Evolutionary conservation across 64 coral and sea anemone species (phyloP).

Genomic region (Astreopora myriophthalma): DNA sequence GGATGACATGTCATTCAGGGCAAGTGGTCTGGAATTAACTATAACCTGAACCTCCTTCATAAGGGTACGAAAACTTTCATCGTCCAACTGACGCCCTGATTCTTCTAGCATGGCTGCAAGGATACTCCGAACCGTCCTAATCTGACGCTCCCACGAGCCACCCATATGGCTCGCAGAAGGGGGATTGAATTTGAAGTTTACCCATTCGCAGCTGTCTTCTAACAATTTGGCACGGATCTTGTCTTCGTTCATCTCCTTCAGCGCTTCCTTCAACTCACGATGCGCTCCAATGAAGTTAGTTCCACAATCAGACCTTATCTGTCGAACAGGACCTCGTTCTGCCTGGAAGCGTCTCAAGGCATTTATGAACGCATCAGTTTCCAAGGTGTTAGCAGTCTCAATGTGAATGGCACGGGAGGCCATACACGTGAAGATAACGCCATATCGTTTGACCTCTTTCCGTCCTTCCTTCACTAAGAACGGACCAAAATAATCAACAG

Average conservation of each 20-base stretch:
- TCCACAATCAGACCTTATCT: slow-evolving; percentile 5
- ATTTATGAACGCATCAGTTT: not conserved
- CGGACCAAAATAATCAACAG: slow-evolving; percentile 56
- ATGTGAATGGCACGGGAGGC: slow-evolving; percentile 28
- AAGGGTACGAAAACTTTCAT: slow-evolving; percentile 13
- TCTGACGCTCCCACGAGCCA: not conserved
- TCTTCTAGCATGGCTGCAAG: slow-evolving; percentile 10
- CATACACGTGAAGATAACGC: slow-evolving; percentile 5
- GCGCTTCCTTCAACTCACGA: not conserved
- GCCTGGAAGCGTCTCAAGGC: slow-evolving; percentile 3
- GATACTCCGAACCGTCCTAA: slow-evolving; percentile 19
- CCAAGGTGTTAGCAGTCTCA: not conserved
- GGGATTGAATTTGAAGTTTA: slow-evolving; percentile 38
- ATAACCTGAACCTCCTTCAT: not conserved
- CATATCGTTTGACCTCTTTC: slow-evolving; percentile 2
- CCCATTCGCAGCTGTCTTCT: slow-evolving; percentile 35
- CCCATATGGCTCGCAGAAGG: slow-evolving; percentile 16
- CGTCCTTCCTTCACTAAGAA: slow-evolving; percentile 42
- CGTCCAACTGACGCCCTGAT: slow-evolving; percentile 42
- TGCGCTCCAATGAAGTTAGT: not conserved
- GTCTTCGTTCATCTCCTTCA: slow-evolving; percentile 3
- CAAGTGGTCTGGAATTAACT: slow-evolving; percentile 6
- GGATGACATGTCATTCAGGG: not conserved
- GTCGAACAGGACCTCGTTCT: not conserved
- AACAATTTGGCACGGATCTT: not conserved